Evolutionary conservation across 2,113 vertebrate genomes (phyloP), one percentile per base, ranked within the genome.

Genomic region (Lepus americanus): DNA sequence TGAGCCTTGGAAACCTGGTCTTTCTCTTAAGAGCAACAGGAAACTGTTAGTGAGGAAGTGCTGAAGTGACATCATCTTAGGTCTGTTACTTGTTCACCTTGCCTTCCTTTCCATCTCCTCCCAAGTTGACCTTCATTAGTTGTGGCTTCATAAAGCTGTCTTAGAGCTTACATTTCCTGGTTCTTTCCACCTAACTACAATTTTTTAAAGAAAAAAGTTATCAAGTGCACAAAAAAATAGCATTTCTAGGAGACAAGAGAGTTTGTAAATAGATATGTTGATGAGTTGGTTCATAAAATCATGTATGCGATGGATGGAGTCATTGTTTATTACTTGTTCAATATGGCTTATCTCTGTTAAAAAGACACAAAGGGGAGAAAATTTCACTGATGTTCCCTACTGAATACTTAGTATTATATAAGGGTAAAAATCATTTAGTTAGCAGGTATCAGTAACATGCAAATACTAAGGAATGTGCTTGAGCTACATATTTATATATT

Each of bases 271-370:
- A 70, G 55, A 51, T 7, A 89, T 19, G 16, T 31, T 27, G 36
- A 9, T 67, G 64, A 92, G 7, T 59, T 94, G 23, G 6, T 49
- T 82, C 74, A n/a, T 87, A 55, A 90, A 89, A 87, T 66, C 12
- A 49, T 55, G n/a, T 17, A 9, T 49, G 14, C 31, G 83, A 17
- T 55, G 33, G 23, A 33, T 59, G 22, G 51, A 66, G 19, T 79
- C 66, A 39, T n/a, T 72, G 44, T 90, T 74, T 86, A 74, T 92
- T 44, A 44, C 44, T 74, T 86, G 16, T 49, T 55, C 91, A 72
- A n/a, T 10, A 39, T 33, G 36, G 16, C 67, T 77, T 12, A 31
- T 49, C 19, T 33, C 19, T 10, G 73, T 49, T 51, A n/a, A 83
- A 33, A 6, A 80, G 59, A 69, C 49, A 80, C 83, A 49, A 10